These are phyloP conservation scores for Bungarus multicinctus DNA, from an alignment of 2,113 vertebrate species.

Conservation along the genomic window DNA sequence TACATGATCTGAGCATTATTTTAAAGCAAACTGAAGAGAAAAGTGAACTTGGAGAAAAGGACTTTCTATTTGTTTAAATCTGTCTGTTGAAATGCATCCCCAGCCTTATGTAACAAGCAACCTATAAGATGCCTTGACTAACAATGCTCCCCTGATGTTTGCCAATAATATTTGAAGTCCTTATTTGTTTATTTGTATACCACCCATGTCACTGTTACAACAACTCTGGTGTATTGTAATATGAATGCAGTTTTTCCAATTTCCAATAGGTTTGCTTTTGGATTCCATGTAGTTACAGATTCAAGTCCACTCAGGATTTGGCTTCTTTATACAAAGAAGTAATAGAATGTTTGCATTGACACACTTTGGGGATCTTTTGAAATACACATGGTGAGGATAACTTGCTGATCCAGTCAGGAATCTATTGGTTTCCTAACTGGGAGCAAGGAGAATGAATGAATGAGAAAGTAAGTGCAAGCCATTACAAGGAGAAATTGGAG, in stretches of 20 bases:
- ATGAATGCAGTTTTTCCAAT: neutral
- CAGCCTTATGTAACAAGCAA: neutral
- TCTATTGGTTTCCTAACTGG: slow-evolving; percentile 2
- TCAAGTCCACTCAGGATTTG: neutral
- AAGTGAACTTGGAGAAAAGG: neutral
- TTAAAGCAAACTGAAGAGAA: neutral
- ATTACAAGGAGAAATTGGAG: slow-evolving; percentile 1
- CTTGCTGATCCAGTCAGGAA: neutral
- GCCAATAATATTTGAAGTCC: neutral
- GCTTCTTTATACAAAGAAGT: neutral
- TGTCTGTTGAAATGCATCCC: neutral
- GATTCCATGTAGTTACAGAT: neutral
- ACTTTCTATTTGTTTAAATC: neutral
- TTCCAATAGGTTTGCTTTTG: neutral
- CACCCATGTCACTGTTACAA: neutral
- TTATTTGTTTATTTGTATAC: neutral
- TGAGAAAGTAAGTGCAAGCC: neutral
- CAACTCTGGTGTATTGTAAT: neutral
- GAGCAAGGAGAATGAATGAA: neutral
- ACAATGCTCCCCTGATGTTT: neutral
- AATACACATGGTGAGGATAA: neutral
- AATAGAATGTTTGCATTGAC: neutral
- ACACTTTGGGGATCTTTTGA: neutral
- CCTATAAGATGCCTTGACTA: neutral
- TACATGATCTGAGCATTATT: neutral